A percentile compares a stretch with the other conserved stretches of the same genome.
Conservation (phyloP, 2,888 invertebrate genomes). For the Cepaea hortensis region DNA sequence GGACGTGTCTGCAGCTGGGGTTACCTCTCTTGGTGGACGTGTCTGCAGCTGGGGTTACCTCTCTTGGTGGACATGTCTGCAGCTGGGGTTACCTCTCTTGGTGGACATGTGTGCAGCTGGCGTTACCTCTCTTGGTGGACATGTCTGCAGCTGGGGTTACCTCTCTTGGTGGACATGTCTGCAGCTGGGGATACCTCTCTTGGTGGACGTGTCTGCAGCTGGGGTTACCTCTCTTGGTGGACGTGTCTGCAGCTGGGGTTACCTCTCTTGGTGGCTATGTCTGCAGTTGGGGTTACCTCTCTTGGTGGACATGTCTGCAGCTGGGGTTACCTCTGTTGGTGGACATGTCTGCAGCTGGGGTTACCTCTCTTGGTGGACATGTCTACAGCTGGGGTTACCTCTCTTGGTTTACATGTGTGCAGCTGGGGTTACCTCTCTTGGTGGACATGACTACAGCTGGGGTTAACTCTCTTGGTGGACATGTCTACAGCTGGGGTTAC, state of each 20-base stretch:
- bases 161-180: slow-evolving; percentile 70
- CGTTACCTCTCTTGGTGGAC: slow-evolving; percentile 72
- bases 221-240: slow-evolving; percentile 71
- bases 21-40: slow-evolving; percentile 71
- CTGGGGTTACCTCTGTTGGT: slow-evolving; percentile 69
- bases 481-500: slow-evolving; percentile 64
- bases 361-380: slow-evolving; percentile 71
- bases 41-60: slow-evolving; percentile 64
- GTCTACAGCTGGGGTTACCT: slow-evolving; percentile 64
- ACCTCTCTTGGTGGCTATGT: slow-evolving; percentile 70
- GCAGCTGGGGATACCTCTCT: slow-evolving; percentile 64
- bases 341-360: slow-evolving; percentile 67
- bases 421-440: slow-evolving; percentile 67
- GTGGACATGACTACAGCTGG: slow-evolving; percentile 68
- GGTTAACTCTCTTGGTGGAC: slow-evolving; percentile 72
- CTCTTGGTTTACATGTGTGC: slow-evolving; percentile 70
- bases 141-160: slow-evolving; percentile 64
- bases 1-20: slow-evolving; percentile 67
- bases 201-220: slow-evolving; percentile 70
- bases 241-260: slow-evolving; percentile 66
- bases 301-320: slow-evolving; percentile 69
- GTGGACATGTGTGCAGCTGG: slow-evolving; percentile 69
- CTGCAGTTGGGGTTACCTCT: slow-evolving; percentile 64
- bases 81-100: slow-evolving; percentile 67
- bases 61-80: slow-evolving; percentile 70